Conservation (phyloP, 2,797 vertebrate genomes). For the Rhinophrynus dorsalis region DNA sequence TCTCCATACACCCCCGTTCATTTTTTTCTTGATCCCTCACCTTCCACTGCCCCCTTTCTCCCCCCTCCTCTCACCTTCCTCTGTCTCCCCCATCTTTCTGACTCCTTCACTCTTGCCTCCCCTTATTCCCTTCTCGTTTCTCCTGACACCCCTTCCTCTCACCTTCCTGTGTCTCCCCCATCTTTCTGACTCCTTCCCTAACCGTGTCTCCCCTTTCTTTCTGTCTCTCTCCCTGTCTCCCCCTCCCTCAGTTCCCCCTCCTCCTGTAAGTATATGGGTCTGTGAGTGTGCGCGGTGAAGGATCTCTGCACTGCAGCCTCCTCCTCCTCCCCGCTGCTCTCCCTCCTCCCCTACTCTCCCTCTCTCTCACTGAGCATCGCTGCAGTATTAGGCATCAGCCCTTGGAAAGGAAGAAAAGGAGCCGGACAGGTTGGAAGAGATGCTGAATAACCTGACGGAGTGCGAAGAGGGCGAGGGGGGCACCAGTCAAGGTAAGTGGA, state of each 20-base stretch:
- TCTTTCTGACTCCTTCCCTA: slow-evolving; percentile 9
- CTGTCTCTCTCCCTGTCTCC: background rate
- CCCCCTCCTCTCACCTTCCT: background rate
- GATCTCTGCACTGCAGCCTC: slow-evolving; percentile 79
- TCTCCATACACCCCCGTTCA: no score
- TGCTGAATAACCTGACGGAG: slow-evolving; percentile 97
- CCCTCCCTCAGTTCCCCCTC: no score
- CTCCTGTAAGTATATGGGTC: slow-evolving; percentile 59
- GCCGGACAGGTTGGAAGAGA: slow-evolving; percentile 66
- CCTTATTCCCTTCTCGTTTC: slow-evolving; percentile 6
- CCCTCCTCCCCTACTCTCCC: slow-evolving; percentile 18
- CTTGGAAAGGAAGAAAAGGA: slow-evolving; percentile 42
- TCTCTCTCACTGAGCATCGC: slow-evolving; percentile 46
- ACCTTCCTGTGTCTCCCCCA: background rate
- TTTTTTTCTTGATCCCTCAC: background rate
- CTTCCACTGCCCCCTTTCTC: background rate
- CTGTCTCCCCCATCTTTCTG: background rate
- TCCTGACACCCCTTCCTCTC: background rate
- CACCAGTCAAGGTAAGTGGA: slow-evolving; percentile 89
- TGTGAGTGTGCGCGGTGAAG: slow-evolving; percentile 71
- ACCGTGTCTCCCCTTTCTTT: background rate
- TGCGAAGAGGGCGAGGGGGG: slow-evolving; percentile 93
- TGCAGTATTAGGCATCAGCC: slow-evolving; percentile 56
- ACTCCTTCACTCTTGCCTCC: slow-evolving; percentile 16
- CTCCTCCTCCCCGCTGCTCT: slow-evolving; percentile 60